phyloP scores from a whole-genome alignment of 2,797 vertebrate species.

The Apogon hyalosoma region DNA sequence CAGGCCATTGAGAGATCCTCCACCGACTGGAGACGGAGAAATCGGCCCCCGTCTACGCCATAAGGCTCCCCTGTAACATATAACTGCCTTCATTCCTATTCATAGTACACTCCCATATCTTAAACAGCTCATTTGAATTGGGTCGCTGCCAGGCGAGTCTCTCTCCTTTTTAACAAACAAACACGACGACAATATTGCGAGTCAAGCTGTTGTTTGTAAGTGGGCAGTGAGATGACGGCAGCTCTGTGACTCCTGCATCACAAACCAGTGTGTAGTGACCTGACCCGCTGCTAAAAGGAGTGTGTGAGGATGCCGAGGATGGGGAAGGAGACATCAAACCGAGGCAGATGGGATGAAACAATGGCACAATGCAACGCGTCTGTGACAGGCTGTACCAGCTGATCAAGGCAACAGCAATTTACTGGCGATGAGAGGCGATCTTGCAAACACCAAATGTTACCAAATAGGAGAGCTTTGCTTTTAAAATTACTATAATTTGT shows the following conservation, averaged over 20 bases:
- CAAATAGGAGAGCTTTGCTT: slow-evolving; percentile 70
- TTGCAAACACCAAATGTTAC: slow-evolving; percentile 76
- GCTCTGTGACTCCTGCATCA: slow-evolving; percentile 62
- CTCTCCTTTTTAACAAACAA: slow-evolving; percentile 72
- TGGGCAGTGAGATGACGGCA: slow-evolving; percentile 65
- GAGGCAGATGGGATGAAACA: slow-evolving; percentile 76
- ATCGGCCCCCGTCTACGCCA: slow-evolving; percentile 30
- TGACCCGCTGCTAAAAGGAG: slow-evolving; percentile 63
- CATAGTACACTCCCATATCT: slow-evolving; percentile 59
- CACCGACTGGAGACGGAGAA: slow-evolving; percentile 44
- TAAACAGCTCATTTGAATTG: slow-evolving; percentile 77
- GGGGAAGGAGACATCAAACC: slow-evolving; percentile 69
- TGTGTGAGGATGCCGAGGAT: slow-evolving; percentile 50
- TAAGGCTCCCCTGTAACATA: slow-evolving; percentile 58
- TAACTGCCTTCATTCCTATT: slow-evolving; percentile 63
- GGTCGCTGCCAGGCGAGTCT: slow-evolving; percentile 67
- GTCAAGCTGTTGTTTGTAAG: slow-evolving; percentile 79
- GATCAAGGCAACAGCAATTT: slow-evolving; percentile 72
- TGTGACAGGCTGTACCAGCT: slow-evolving; percentile 66
- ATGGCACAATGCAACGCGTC: slow-evolving; percentile 50
- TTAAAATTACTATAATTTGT: slow-evolving; percentile 70
- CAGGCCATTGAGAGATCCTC: slow-evolving; percentile 56
- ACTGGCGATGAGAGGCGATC: slow-evolving; percentile 60
- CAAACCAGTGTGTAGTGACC: slow-evolving; percentile 66
- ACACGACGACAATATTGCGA: slow-evolving; percentile 74